Base-by-base conservation (phyloP, 2,113 vertebrate species). In the Turnix velox region DNA sequence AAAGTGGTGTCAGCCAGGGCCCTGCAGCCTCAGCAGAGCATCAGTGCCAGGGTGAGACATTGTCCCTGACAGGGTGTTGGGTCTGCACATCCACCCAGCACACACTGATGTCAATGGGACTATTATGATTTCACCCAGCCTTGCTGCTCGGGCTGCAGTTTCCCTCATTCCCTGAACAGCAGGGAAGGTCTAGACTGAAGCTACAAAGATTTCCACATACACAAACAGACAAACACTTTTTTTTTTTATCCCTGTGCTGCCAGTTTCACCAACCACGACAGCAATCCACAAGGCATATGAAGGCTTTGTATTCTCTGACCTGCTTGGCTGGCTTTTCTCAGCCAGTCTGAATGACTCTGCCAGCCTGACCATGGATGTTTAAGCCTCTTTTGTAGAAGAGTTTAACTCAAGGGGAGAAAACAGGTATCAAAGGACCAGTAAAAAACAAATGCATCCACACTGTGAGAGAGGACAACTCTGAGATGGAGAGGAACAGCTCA, bases 141-240 rank as follows among this genome's bases (percentile, higher is more conserved):
- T 46, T 6, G 8, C 62, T 6, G 23, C 96, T 85, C 87, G 30
- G 52, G 87, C 94, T 93, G 93, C 92, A 95, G 74, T 61, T 77
- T 80, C 89, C 92, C 79, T 66, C 87, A 75, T 96, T 97, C 95
- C 88, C 92, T 58, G 92, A 97, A 88, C 96, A 96, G 96, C 95
- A 95, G 95, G 95, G 95, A 96, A 96, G 90, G 95, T 97, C 96
- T 97, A 96, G 95, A 96, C 96, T 92, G 94, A 69, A 94, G 88
- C 85, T 84, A 88, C 95, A 84, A 84, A 92, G 85, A 82, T 82
- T 94, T 94, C 77, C 81, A 91, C 92, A 84, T 33, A 77, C 83
- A 84, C 39, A 66, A 54, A 91, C 63, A 65, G 10, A 92, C 73
- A 93, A 57, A 79, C 68, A 76, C 18, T 9, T 25, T 43, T 85